phyloP scores from a whole-genome alignment of 2,797 vertebrate genomes.

The Falco cherrug region DNA sequence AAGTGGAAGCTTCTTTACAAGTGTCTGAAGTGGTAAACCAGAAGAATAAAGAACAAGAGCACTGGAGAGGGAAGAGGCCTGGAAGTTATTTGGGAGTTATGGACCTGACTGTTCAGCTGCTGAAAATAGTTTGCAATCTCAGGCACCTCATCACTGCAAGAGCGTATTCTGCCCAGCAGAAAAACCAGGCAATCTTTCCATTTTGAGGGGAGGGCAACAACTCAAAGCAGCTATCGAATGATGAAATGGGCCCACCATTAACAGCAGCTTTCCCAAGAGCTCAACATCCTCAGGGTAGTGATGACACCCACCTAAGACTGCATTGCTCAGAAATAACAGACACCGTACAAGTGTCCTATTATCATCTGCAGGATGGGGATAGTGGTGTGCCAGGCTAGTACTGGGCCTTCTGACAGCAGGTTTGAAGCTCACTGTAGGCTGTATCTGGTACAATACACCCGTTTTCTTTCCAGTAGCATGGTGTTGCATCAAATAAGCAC shows the following conservation, averaged over 20 bases:
- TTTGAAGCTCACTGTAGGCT: neutral
- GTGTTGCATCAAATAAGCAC: neutral
- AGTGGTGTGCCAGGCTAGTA: neutral
- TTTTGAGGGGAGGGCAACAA: neutral
- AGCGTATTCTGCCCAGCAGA: neutral
- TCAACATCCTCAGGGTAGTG: neutral
- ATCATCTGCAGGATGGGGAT: neutral
- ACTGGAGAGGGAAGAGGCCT: neutral
- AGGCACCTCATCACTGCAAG: slow-evolving; percentile 19
- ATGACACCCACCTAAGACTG: neutral
- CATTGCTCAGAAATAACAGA: fast-evolving
- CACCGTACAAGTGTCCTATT: fast-evolving
- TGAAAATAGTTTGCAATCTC: neutral
- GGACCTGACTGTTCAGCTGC: neutral
- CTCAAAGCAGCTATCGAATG: neutral
- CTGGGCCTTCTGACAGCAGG: neutral
- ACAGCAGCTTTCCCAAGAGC: neutral
- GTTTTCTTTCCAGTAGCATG: neutral
- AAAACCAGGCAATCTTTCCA: slow-evolving; percentile 9
- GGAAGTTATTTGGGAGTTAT: slow-evolving; percentile 54
- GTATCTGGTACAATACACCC: neutral
- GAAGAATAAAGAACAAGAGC: slow-evolving; percentile 5
- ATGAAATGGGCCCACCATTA: neutral
- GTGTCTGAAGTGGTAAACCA: slow-evolving; percentile 20
- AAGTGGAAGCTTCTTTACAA: neutral